These are phyloP conservation scores for Hybognathus amarus DNA, from an alignment of 2,797 vertebrate genomes.

Conservation along the genomic window DNA sequence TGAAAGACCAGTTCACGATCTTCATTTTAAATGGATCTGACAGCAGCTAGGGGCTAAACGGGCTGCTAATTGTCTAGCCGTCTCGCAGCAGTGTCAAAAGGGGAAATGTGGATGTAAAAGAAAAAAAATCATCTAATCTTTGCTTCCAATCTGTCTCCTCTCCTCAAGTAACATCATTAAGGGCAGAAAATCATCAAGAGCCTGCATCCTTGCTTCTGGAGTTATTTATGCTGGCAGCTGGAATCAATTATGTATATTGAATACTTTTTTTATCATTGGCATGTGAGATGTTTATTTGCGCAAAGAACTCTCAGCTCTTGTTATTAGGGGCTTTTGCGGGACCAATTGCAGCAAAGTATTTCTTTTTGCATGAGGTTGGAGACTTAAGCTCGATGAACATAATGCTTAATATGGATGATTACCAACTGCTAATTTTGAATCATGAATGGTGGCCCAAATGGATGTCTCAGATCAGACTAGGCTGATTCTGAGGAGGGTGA, in stretches of 20 bases:
- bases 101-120: slow-evolving; percentile 39
- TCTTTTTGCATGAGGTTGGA: slow-evolving; percentile 30
- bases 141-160: slow-evolving; percentile 27
- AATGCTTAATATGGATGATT: slow-evolving; percentile 24
- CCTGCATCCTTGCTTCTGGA: slow-evolving; percentile 25
- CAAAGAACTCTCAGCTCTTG: slow-evolving; percentile 34
- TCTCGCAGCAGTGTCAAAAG: slow-evolving; percentile 19
- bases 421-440: slow-evolving; percentile 3
- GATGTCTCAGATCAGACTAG: background rate
- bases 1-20: slow-evolving; percentile 31
- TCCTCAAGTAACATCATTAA: slow-evolving; percentile 52
- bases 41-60: slow-evolving; percentile 46
- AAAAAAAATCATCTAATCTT: slow-evolving; percentile 26
- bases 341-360: slow-evolving; percentile 42
- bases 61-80: slow-evolving; percentile 56
- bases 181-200: slow-evolving; percentile 46
- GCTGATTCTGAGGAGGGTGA: background rate
- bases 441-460: background rate
- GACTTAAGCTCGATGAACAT: background rate
- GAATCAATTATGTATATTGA: slow-evolving; percentile 63
- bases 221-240: slow-evolving; percentile 53
- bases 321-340: slow-evolving; percentile 34
- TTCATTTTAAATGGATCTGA: slow-evolving; percentile 55
- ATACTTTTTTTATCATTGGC: slow-evolving; percentile 43
- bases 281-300: slow-evolving; percentile 55